Percentiles rank a stretch among this genome's conserved stretches.
phyloP scores from a whole-genome alignment of 2,888 invertebrate species.

The Eretmocerus hayati region DNA sequence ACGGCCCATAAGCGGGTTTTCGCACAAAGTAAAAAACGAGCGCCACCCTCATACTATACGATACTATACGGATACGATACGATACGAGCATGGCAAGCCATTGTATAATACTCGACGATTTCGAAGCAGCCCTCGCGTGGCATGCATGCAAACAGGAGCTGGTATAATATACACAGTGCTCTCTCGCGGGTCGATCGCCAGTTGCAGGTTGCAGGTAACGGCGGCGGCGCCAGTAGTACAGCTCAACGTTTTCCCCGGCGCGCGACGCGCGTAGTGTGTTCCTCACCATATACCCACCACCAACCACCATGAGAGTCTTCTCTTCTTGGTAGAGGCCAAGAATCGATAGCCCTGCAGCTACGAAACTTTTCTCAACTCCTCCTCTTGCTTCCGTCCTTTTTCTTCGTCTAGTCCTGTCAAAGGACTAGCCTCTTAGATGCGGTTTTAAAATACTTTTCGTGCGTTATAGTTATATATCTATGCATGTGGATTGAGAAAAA shows the following conservation, averaged over 20 bases:
- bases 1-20: neutral
- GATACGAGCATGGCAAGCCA: too few species aligned
- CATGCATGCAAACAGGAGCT: neutral
- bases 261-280: constrained; percentile 17
- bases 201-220: constrained; percentile 24
- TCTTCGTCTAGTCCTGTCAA: neutral
- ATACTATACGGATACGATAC: too few species aligned
- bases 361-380: constrained; percentile 10
- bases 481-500: too few species aligned
- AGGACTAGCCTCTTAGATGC: neutral
- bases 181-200: constrained; percentile 24
- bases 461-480: too few species aligned
- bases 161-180: neutral
- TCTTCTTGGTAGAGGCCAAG: neutral
- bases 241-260: constrained; percentile 17
- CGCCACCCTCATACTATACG: too few species aligned
- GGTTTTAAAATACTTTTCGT: too few species aligned
- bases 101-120: too few species aligned
- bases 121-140: too few species aligned
- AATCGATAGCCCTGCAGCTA: constrained; percentile 15
- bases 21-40: neutral
- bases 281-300: neutral
- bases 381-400: neutral
- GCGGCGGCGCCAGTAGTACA: constrained; percentile 10
- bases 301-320: neutral